phyloP scores from a whole-genome alignment of 23 tunicate genomes.

The Clavelina lepadiformis region DNA sequence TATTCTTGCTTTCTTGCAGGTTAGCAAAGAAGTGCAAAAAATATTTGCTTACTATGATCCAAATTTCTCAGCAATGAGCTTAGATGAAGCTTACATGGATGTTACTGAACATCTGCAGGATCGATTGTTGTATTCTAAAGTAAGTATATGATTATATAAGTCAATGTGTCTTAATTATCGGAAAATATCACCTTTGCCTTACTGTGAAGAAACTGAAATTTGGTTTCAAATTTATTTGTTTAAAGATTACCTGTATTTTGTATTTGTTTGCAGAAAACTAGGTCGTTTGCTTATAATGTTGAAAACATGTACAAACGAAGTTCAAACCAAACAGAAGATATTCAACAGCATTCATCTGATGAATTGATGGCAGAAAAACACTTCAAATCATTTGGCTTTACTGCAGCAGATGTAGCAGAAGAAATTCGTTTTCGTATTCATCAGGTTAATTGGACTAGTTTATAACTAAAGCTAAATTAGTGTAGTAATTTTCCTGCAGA shows the following conservation, averaged over 20 bases:
- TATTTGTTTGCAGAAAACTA: not conserved
- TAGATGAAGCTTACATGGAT: conserved; percentile 97
- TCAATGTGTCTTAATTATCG: too few relatives aligned
- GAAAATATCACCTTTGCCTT: too few relatives aligned
- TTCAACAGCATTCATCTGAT: too few relatives aligned
- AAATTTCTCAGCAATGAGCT: conserved; percentile 69
- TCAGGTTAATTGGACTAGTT: conserved; percentile 46
- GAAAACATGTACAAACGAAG: too few relatives aligned
- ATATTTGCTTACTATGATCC: conserved; percentile 79
- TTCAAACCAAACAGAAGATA: too few relatives aligned
- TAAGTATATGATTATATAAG: not conserved
- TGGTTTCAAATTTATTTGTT: not conserved
- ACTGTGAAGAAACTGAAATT: too few relatives aligned
- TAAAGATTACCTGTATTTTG: not conserved
- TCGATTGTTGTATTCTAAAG: conserved; percentile 36
- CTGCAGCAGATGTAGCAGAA: conserved; percentile 76
- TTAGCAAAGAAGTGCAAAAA: conserved; percentile 49
- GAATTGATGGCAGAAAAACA: too few relatives aligned
- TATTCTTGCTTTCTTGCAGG: conserved; percentile 28
- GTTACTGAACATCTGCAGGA: conserved; percentile 69
- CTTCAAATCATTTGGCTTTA: conserved; percentile 44
- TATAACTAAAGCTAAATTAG: too few relatives aligned
- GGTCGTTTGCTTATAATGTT: too few relatives aligned
- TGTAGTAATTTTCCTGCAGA: too few relatives aligned
- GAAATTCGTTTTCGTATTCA: conserved; percentile 90